These are phyloP conservation scores for Ginglymostoma cirratum DNA, from an alignment of 2,113 vertebrate species.

Conservation along the genomic window DNA sequence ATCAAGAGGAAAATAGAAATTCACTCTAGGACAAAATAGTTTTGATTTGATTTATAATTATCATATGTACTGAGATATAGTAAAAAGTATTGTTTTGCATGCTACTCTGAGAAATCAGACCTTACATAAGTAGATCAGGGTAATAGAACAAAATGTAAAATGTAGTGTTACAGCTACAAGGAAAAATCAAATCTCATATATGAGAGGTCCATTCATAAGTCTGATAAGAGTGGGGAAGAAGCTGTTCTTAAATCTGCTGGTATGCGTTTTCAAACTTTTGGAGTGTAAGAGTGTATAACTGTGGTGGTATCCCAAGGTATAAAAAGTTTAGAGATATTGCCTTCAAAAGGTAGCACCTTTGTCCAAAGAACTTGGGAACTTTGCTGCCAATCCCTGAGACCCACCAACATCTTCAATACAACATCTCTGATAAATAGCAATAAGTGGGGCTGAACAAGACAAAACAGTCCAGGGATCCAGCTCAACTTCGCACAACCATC, in stretches of 20 bases:
- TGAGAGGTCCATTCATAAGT: too few relatives aligned
- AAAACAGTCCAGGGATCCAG: neutral
- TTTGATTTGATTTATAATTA: neutral
- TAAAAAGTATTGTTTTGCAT: too few relatives aligned
- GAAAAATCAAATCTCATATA: too few relatives aligned
- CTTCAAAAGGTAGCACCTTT: neutral
- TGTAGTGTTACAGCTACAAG: too few relatives aligned
- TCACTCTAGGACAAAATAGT: neutral
- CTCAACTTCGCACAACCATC: neutral
- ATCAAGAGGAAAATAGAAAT: neutral
- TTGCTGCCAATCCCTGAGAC: neutral
- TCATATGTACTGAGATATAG: too few relatives aligned
- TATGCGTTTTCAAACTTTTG: too few relatives aligned
- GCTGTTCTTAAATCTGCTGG: too few relatives aligned
- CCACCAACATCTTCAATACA: neutral
- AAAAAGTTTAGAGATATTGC: neutral
- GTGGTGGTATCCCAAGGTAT: neutral
- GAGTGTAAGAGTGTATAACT: too few relatives aligned
- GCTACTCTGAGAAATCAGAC: too few relatives aligned
- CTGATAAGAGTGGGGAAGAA: too few relatives aligned
- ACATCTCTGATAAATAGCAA: neutral
- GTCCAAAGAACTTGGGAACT: neutral
- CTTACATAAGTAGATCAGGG: too few relatives aligned
- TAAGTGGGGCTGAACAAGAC: neutral
- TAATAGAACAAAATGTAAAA: too few relatives aligned